phyloP scores from a whole-genome alignment of 2,888 invertebrate genomes.

The Pristionchus exspectatus region DNA sequence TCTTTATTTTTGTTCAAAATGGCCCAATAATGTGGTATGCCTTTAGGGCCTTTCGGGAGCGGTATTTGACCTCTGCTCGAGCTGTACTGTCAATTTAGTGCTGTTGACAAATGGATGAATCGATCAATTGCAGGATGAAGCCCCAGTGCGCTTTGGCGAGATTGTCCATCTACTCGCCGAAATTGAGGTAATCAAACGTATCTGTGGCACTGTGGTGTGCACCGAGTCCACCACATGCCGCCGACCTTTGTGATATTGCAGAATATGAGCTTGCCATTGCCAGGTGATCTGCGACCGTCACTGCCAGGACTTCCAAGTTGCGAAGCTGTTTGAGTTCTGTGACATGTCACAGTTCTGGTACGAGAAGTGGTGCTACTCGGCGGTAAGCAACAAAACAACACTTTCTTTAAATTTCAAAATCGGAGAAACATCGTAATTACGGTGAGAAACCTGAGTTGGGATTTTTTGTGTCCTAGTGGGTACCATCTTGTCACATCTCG shows the following conservation, averaged over 20 bases:
- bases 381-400: slow-evolving; percentile 12
- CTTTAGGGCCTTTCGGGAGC: no score
- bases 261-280: slow-evolving; percentile 30
- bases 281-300: slow-evolving; percentile 71
- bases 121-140: slow-evolving; percentile 59
- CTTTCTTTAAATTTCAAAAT: background rate
- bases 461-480: no score
- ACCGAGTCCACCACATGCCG: no score
- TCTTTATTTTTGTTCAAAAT: no score
- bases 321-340: slow-evolving; percentile 76
- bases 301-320: slow-evolving; percentile 76
- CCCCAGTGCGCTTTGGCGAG: slow-evolving; percentile 71
- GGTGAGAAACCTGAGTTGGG: no score
- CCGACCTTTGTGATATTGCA: no score
- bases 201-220: no score
- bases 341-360: slow-evolving; percentile 74
- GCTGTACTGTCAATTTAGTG: no score
- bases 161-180: slow-evolving; percentile 71
- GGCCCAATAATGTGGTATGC: no score
- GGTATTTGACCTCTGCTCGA: no score
- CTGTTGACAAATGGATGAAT: background rate
- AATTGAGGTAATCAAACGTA: slow-evolving; percentile 69
- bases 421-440: no score
- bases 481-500: no score
- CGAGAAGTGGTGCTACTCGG: slow-evolving; percentile 57